Conservation (phyloP, 2,113 vertebrate genomes). For the Halcyon malimbica region DNA sequence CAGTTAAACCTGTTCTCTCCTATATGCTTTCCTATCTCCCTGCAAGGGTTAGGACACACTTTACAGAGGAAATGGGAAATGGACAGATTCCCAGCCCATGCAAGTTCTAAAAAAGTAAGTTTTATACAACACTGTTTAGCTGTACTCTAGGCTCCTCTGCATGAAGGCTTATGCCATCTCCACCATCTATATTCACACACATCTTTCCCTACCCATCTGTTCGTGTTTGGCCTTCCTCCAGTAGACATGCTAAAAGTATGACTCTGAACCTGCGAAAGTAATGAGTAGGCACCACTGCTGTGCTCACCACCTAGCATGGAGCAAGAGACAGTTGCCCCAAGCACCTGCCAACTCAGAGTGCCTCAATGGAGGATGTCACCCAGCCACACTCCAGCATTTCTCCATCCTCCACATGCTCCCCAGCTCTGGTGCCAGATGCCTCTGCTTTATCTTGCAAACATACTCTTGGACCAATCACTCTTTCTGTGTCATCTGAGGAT, state of each 20-base stretch:
- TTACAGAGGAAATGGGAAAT: neutral
- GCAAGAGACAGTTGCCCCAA: constrained; percentile 58
- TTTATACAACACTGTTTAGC: constrained; percentile 3
- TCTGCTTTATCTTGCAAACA: constrained; percentile 20
- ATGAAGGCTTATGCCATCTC: constrained; percentile 28
- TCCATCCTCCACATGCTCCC: constrained; percentile 26
- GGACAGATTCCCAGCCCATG: neutral
- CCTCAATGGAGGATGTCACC: constrained; percentile 36
- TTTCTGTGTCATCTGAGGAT: constrained; percentile 38
- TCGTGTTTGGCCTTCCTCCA: constrained; percentile 59
- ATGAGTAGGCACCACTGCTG: constrained; percentile 56
- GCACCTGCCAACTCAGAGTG: constrained; percentile 40
- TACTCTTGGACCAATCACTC: neutral
- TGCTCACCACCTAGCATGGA: neutral
- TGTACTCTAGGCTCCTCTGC: constrained; percentile 19
- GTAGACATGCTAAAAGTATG: constrained; percentile 46
- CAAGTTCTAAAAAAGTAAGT: constrained; percentile 20
- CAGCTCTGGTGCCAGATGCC: neutral
- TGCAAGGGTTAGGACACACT: neutral
- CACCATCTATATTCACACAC: constrained; percentile 56
- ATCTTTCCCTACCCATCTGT: constrained; percentile 57
- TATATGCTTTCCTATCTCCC: neutral
- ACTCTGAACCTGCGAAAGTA: constrained; percentile 55
- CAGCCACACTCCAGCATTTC: constrained; percentile 38
- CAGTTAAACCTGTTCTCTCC: neutral